A percentile compares a stretch with the other conserved stretches of the same genome.
phyloP scores from a whole-genome alignment of 2,888 invertebrate species.

The Drosophila kanekoi region DNA sequence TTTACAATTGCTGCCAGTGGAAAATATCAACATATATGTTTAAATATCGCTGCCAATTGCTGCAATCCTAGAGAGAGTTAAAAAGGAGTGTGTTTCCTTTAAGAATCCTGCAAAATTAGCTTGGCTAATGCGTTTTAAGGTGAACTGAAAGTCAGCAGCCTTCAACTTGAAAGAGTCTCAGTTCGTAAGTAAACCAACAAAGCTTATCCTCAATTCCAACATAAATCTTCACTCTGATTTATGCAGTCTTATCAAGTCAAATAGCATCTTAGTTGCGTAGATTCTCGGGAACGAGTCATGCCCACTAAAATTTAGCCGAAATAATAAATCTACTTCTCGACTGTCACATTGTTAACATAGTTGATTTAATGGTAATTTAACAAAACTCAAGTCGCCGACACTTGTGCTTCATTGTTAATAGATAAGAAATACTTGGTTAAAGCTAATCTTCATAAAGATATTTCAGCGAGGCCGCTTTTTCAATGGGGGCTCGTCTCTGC shows the following conservation, averaged over 20 bases:
- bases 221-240: slow-evolving; percentile 23
- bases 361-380: too few relatives aligned
- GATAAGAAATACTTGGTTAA: too few relatives aligned
- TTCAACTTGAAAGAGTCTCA: slow-evolving; percentile 5
- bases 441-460: neutral
- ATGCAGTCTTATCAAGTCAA: slow-evolving; percentile 1
- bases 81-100: neutral
- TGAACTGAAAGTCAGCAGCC: slow-evolving; percentile 18
- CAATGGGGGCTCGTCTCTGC: slow-evolving; percentile 1
- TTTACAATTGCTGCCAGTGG: neutral
- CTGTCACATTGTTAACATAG: too few relatives aligned
- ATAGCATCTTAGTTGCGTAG: neutral
- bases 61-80: neutral
- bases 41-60: neutral
- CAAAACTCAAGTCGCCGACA: too few relatives aligned
- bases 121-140: neutral
- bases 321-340: too few relatives aligned
- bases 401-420: too few relatives aligned
- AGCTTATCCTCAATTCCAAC: neutral
- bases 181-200: neutral
- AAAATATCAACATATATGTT: neutral
- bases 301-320: neutral
- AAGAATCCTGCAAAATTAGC: neutral
- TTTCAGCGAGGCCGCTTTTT: neutral
- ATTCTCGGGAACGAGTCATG: neutral